Conservation (phyloP, 2,888 invertebrate genomes). For the Cremastinae sp. region DNA sequence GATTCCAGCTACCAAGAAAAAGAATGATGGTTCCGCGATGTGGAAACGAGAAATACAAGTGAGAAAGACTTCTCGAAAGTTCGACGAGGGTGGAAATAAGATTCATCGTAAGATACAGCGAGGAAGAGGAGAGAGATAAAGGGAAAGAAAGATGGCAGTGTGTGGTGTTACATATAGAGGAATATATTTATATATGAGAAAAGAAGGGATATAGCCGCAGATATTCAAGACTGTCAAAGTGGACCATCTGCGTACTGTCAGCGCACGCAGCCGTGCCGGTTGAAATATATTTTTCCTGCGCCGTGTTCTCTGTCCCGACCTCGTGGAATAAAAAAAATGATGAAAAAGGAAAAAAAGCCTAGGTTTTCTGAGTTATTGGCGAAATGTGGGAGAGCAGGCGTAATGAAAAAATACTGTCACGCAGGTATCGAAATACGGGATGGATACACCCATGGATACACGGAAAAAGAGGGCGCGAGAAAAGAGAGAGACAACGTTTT, state of each 20-base stretch:
- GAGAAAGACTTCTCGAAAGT: constrained; percentile 49
- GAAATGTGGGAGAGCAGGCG: constrained; percentile 62
- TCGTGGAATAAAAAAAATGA: constrained; percentile 23
- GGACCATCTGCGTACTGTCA: constrained; percentile 69
- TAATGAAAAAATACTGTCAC: constrained; percentile 68
- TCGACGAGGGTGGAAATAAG: constrained; percentile 52
- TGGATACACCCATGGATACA: constrained; percentile 26
- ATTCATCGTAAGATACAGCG: constrained; percentile 56
- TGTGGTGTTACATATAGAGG: constrained; percentile 23
- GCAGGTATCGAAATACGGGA: constrained; percentile 61
- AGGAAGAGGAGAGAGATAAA: constrained; percentile 43
- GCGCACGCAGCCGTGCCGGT: constrained; percentile 55
- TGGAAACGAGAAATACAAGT: constrained; percentile 28
- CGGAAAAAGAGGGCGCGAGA: constrained; percentile 3
- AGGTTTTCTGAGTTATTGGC: constrained; percentile 66
- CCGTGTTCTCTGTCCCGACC: constrained; percentile 46
- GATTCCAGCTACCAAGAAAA: constrained; percentile 13
- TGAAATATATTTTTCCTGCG: constrained; percentile 63
- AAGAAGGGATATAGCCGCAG: constrained; percentile 32
- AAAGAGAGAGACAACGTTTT: constrained; percentile 4
- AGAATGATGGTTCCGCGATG: constrained; percentile 36
- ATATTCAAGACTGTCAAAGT: constrained; percentile 65
- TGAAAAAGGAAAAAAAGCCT: constrained; percentile 48
- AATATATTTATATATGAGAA: constrained; percentile 6
- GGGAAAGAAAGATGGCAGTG: constrained; percentile 38